Percentiles rank a stretch among this genome's conserved stretches.
Evolutionary conservation across 2,888 invertebrate species (phyloP).

Genomic region (Hecatera dysodea): DNA sequence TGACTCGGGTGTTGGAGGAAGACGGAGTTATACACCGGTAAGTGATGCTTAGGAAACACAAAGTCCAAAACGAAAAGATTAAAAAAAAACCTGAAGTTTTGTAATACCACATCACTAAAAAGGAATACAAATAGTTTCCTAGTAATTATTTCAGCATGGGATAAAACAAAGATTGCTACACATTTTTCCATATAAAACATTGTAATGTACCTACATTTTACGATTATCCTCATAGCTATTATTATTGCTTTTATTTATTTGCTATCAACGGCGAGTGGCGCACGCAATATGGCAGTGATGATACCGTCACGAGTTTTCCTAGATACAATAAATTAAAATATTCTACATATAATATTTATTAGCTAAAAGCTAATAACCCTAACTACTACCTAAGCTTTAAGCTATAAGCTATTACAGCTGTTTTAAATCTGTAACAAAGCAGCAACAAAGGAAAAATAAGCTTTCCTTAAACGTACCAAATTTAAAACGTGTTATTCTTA

Average conservation of each 20-base stretch:
- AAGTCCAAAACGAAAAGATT: background rate
- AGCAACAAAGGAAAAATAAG: background rate
- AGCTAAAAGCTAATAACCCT: no score
- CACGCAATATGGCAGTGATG: background rate
- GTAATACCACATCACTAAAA: background rate
- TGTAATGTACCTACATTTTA: background rate
- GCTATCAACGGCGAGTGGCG: slow-evolving; percentile 3
- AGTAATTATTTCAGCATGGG: background rate
- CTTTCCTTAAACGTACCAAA: background rate
- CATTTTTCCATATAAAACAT: background rate
- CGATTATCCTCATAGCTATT: slow-evolving; percentile 13
- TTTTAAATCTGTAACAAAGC: background rate
- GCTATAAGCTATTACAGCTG: background rate
- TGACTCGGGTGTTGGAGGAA: no score
- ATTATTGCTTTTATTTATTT: slow-evolving; percentile 29
- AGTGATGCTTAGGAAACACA: background rate
- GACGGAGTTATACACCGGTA: no score
- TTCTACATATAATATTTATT: no score
- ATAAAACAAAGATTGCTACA: background rate
- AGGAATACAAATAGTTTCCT: background rate
- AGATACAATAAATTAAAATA: slow-evolving; percentile 1
- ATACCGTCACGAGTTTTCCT: slow-evolving; percentile 19
- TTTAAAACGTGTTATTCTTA: background rate
- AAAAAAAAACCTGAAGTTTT: background rate
- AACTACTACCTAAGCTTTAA: no score